Evolutionary conservation across 2,888 invertebrate genomes (phyloP), one percentile per base, ranked within the genome.

Genomic region (Heteromurus nitidus): DNA sequence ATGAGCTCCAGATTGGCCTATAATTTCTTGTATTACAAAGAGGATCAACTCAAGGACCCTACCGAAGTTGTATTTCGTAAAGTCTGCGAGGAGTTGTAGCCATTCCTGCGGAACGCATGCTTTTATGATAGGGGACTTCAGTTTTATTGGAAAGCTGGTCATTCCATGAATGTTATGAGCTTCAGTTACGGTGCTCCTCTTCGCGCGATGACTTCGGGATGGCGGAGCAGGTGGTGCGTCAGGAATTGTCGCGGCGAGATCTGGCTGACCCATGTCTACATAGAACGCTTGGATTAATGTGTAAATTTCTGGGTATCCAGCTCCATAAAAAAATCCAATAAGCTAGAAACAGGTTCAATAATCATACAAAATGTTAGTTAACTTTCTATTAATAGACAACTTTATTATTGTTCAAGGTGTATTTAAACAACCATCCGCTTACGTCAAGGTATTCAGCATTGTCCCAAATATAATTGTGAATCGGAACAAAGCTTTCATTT

Each of bases 381-480:
- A 62, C 5, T 2, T 62, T 62, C 5, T 28, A 62, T 3, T n/a
- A 20, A 42, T 65, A 42, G 7, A 13, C 9, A 3, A 53, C 5
- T 53, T 22, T 22, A 22, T 53, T 20, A 3, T 42, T 31, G 22
- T n/a, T 47, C 3, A n/a, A 9, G 7, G 36, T 13, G 7, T 36
- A 36, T 36, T 13, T 18, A 28, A 20, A 58, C 5, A 53, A 42
- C 9, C 70, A 42, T n/a, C 3, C 20, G 42, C 72, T 80, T 44
- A 80, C 80, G 20, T 73, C 67, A n/a, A 18, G 3, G 13, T 64
- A 67, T 36, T 67, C 80, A 20, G 1, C 28, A 31, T 73, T 9
- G 18, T 1, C 28, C 80, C 80, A 80, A 16, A 80, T 3, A 16
- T 73, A 68, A 1, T 67, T 20, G 28, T 80, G 80, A 31, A 80